Conservation (phyloP, 2,797 vertebrate species). For the Decapterus maruadsi region DNA sequence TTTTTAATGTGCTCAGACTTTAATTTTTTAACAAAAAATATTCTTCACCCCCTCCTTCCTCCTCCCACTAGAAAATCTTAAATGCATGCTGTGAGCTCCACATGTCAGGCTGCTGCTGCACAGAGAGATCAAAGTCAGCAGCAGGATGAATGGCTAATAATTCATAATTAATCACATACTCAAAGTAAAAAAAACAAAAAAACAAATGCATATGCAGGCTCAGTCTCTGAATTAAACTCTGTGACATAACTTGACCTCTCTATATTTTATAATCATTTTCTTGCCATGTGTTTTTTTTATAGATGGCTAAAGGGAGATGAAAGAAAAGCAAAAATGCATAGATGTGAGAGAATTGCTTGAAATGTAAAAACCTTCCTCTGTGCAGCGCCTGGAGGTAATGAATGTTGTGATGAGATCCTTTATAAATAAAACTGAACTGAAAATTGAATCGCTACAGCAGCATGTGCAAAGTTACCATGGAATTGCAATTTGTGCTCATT, state of each 20-base stretch:
- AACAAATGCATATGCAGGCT: slow-evolving; percentile 39
- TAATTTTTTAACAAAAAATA: slow-evolving; percentile 8
- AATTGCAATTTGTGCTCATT: neutral
- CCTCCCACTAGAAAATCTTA: slow-evolving; percentile 21
- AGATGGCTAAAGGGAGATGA: neutral
- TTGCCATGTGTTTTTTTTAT: neutral
- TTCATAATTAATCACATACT: slow-evolving; percentile 50
- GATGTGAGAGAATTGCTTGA: no score
- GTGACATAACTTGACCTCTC: slow-evolving; percentile 3
- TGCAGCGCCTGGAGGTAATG: no score
- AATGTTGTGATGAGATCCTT: no score
- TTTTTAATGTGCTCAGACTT: slow-evolving; percentile 32
- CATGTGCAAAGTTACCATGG: neutral
- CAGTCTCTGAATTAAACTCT: neutral
- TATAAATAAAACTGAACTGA: no score
- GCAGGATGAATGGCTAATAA: slow-evolving; percentile 59
- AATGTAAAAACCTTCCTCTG: neutral
- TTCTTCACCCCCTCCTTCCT: no score
- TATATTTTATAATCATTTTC: slow-evolving; percentile 3
- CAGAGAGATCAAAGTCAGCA: slow-evolving; percentile 59
- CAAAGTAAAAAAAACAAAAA: neutral
- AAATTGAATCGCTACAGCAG: no score
- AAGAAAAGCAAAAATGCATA: neutral
- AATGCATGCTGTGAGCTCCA: slow-evolving; percentile 44
- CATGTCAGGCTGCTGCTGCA: slow-evolving; percentile 28